Percentiles rank a stretch among this genome's conserved stretches.
Evolutionary conservation across 1,140 invertebrate genomes (phyloP).

Genomic region (Caenorhabditis remanei): DNA sequence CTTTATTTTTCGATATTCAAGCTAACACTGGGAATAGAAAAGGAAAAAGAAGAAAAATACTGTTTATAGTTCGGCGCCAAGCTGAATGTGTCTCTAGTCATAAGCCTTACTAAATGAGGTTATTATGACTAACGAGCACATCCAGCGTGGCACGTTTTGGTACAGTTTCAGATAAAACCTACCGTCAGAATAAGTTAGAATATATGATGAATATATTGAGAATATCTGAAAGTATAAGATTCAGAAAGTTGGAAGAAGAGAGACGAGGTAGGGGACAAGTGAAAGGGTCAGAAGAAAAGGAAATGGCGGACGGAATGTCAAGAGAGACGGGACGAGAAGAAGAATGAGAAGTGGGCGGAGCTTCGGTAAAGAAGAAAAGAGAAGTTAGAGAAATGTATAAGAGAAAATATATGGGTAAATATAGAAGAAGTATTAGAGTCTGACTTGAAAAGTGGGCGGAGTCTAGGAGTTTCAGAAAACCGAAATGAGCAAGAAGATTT

Average conservation of each 20-base stretch:
- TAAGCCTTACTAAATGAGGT: not conserved
- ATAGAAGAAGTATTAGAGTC: not conserved
- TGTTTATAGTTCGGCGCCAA: conserved; percentile 34
- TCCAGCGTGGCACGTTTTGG: conserved; percentile 39
- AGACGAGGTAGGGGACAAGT: not conserved
- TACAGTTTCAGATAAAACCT: not conserved
- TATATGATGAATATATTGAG: no score
- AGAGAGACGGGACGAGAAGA: conserved; percentile 22
- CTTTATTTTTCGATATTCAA: not conserved
- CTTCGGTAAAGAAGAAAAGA: conserved; percentile 5
- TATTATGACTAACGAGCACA: conserved; percentile 54
- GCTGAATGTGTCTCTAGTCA: conserved; percentile 63
- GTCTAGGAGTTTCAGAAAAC: not conserved
- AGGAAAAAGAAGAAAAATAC: not conserved
- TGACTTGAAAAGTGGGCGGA: not conserved
- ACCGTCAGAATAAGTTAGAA: not conserved
- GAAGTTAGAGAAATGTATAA: not conserved
- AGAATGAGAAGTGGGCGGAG: conserved; percentile 27
- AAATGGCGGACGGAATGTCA: conserved; percentile 32
- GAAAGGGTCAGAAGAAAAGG: conserved; percentile 18
- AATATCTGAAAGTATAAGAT: no score
- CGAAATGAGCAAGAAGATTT: not conserved
- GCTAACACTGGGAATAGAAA: not conserved
- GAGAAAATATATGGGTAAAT: not conserved
- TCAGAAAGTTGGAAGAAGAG: no score